Conservation (phyloP, 2,113 vertebrate genomes). For the Macheiramphus alcinus region DNA sequence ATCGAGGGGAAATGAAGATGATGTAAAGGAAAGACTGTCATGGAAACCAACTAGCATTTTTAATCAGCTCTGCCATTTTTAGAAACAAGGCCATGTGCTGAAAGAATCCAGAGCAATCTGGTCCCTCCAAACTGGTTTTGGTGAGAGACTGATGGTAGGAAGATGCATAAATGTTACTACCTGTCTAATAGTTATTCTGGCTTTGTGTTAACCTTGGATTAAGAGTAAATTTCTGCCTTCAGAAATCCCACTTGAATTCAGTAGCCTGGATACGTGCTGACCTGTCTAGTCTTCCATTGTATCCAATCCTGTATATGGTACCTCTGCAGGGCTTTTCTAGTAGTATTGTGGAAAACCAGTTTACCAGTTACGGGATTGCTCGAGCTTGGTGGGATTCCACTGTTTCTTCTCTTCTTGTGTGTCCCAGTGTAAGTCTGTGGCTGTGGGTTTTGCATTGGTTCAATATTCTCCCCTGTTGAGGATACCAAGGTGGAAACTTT, state of each 20-base stretch:
- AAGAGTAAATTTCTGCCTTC: background rate
- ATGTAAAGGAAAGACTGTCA: background rate
- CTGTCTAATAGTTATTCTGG: background rate
- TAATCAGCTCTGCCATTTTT: background rate
- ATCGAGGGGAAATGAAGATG: background rate
- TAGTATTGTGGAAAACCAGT: background rate
- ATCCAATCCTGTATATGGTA: background rate
- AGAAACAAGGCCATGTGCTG: background rate
- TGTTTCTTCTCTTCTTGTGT: background rate
- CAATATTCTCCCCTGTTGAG: accelerated
- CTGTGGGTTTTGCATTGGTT: background rate
- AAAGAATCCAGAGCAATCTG: slow-evolving; percentile 3
- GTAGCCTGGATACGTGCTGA: background rate
- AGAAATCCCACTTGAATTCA: background rate
- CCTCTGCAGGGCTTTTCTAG: background rate
- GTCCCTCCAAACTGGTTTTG: background rate
- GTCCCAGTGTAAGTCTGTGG: background rate
- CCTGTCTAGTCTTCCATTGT: background rate
- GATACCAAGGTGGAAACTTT: background rate
- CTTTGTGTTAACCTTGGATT: background rate
- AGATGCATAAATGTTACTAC: background rate
- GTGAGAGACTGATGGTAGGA: background rate
- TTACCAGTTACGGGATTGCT: background rate
- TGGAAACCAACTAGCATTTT: slow-evolving; percentile 7
- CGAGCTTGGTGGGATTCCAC: background rate